Percentiles rank a stretch among this genome's conserved stretches.
These are phyloP conservation scores for Psilopsiagon aurifrons DNA, from an alignment of 2,113 vertebrate species.

Conservation along the genomic window DNA sequence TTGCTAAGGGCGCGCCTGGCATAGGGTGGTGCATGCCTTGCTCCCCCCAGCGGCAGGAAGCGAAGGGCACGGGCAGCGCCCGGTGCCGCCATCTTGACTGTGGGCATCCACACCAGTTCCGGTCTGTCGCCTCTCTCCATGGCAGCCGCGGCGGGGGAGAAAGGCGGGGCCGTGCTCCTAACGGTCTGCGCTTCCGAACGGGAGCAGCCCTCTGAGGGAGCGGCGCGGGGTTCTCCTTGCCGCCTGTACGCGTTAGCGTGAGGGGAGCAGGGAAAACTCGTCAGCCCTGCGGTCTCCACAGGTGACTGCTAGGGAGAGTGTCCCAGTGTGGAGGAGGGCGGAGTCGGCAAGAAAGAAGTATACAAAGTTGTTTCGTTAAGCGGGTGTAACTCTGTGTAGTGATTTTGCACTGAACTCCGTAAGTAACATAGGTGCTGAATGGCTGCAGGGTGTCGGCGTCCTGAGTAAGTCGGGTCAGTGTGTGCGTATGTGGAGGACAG, in stretches of 20 bases:
- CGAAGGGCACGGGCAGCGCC: rapidly evolving
- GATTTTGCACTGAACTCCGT: rapidly evolving
- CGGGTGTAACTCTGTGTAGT: rapidly evolving
- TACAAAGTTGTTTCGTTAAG: rapidly evolving
- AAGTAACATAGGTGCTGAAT: rapidly evolving
- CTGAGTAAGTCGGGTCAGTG: rapidly evolving
- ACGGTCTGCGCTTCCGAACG: too few species aligned
- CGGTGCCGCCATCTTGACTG: neutral
- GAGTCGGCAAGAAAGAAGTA: rapidly evolving
- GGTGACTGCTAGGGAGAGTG: neutral
- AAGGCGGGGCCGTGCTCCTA: neutral
- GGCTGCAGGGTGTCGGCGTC: neutral
- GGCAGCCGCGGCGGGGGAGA: neutral
- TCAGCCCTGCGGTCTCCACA: neutral
- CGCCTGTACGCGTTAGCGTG: rapidly evolving
- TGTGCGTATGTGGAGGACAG: rapidly evolving
- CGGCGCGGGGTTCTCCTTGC: rapidly evolving
- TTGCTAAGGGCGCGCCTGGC: conserved; percentile 22
- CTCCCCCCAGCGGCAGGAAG: too few species aligned
- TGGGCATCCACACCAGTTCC: neutral
- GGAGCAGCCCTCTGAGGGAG: neutral
- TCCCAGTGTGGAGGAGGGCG: neutral
- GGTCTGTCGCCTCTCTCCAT: neutral
- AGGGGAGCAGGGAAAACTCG: rapidly evolving
- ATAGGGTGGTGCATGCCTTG: rapidly evolving